Percentiles rank a stretch among this genome's conserved stretches.
These are phyloP conservation scores for Germaria angustata DNA, from an alignment of 2,888 invertebrate genomes.

Conservation along the genomic window DNA sequence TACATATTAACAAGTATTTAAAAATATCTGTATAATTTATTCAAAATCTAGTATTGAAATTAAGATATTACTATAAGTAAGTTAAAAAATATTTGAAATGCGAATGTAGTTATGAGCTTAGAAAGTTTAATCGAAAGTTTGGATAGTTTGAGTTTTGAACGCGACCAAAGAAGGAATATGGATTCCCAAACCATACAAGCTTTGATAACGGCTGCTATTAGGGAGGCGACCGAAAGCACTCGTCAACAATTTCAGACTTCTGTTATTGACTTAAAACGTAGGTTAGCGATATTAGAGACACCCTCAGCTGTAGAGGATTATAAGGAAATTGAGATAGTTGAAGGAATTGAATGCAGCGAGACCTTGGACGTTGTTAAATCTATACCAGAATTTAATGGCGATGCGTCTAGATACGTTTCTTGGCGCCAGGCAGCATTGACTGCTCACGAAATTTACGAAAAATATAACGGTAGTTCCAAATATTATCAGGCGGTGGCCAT, in stretches of 20 bases:
- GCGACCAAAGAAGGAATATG: no score
- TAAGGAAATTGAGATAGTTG: neutral
- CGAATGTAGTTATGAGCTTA: no score
- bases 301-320: neutral
- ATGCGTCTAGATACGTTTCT: neutral
- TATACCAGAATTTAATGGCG: no score
- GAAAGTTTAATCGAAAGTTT: neutral
- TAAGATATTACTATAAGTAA: no score
- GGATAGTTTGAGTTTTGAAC: neutral
- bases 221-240: neutral
- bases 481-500: no score
- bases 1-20: neutral
- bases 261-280: neutral
- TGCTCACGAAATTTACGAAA: neutral
- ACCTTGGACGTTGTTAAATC: no score
- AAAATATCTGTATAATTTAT: no score
- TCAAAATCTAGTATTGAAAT: no score
- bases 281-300: neutral
- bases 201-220: neutral
- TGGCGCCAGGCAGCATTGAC: conserved; percentile 3
- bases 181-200: neutral
- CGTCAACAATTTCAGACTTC: neutral
- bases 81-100: no score
- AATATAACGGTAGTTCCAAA: neutral
- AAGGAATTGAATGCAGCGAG: neutral